Evolutionary conservation across 2,113 vertebrate species (phyloP), one percentile per base, ranked within the genome.

Genomic region (Vidua macroura): DNA sequence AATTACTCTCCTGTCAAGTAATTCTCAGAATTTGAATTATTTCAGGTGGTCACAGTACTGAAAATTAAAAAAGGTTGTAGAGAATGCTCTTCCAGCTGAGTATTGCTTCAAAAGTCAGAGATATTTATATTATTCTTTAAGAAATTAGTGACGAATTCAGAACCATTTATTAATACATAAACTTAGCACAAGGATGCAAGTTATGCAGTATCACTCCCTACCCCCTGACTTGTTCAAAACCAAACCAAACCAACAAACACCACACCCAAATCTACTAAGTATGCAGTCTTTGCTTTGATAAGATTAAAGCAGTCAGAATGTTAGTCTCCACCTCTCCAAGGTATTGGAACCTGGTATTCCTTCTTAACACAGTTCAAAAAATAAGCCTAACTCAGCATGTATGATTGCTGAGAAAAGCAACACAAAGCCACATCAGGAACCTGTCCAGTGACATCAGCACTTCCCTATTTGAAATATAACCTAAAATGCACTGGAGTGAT

Each of bases 341-440:
- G 10, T 46, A 46, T 27, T 1, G 0, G 41, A 85, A 76, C 3
- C 11, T n/a, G 7, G 3, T 58, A 72, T 13, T 77, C n/a, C 48
- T 63, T 53, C 73, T 51, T 69, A 11, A 39, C 5, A 30, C 6
- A 8, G 8, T 8, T 60, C 9, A 73, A 76, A 83, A 90, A 52
- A 20, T 1, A 64, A 25, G 24, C 4, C 30, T 46, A 86, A 43
- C 30, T 49, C 14, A 56, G 15, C 35, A 72, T 0, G 1, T 39
- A 18, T 1, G 3, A 66, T 0, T 62, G 28, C 63, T 24, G 6
- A 84, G 30, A 92, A 67, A 2, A 59, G 60, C 13, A 84, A 52
- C 22, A 79, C n/a, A 79, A 78, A 78, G 15, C 10, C 53, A 21
- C 10, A 16, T 6, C 6, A 52, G 10, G 15, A 13, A 64, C 28